Base-by-base conservation (phyloP, 1,140 invertebrate genomes). In the Mactra quadrangularis region DNA sequence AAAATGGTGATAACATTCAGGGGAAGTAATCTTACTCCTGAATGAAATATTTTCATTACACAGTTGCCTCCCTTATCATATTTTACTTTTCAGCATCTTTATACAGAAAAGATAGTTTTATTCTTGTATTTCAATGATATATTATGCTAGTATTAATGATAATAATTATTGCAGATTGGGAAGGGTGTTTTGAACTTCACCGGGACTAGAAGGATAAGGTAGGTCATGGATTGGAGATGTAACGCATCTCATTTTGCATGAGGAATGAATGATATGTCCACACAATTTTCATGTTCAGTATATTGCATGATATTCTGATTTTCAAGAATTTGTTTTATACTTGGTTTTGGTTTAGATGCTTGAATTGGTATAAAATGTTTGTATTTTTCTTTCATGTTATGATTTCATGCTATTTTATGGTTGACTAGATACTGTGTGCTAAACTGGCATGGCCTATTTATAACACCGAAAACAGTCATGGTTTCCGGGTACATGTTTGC, bases 301-400 rank as follows among this genome's bases (percentile, higher is more conserved):
- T 82, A 82, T 82, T 82, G 79, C 79, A 82, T 82, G 79, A 82
- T 52, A 82, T 82, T 82, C 79, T 82, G 79, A 82, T 71, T 82
- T 78, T 82, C 70, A 82, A 82, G 47, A 74, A 82, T 74, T 75
- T 82, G 68, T 82, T 82, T 82, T 82, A 74, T 82, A 82, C 79
- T 82, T 82, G 79, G 79, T 82, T 82, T 82, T 82, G 79, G 79
- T 82, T 82, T 82, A 82, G 79, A 82, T 72, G 79, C 79, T 82
- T 82, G 79, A 82, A 82, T 82, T 82, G 79, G 79, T 82, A 82
- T 82, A 82, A 82, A 82, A 82, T 82, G 79, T 82, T 82, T 82
- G 71, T 74, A 74, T 74, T 82, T 82, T 74, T 75, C 71, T 82
- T 82, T 75, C 79, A 82, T 74, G 79, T 82, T 82, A 82, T 82